These are phyloP conservation scores for Epinotia demarniana DNA, from an alignment of 2,888 invertebrate genomes.

Conservation along the genomic window DNA sequence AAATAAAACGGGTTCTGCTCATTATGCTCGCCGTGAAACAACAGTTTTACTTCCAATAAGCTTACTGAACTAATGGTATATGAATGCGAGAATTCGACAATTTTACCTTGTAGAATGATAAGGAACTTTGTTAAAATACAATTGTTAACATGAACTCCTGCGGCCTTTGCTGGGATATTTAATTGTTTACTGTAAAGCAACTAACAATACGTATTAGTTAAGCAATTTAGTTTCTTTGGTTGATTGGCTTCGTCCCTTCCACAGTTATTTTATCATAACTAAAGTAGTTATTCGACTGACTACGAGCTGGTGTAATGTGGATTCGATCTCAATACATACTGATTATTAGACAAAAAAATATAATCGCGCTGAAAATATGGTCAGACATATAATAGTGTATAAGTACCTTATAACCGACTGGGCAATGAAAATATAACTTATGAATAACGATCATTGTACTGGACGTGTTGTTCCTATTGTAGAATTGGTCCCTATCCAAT, in stretches of 20 bases:
- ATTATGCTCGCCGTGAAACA: too few relatives aligned
- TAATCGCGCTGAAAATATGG: too few relatives aligned
- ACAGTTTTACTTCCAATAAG: background rate
- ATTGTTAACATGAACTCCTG: background rate
- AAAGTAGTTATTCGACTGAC: background rate
- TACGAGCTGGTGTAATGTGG: too few relatives aligned
- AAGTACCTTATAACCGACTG: too few relatives aligned
- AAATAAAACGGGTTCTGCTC: background rate
- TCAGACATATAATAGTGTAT: too few relatives aligned
- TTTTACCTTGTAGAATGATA: background rate
- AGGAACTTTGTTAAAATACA: background rate
- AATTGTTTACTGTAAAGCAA: slow-evolving; percentile 31
- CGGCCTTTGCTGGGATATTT: slow-evolving; percentile 1
- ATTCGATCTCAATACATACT: background rate
- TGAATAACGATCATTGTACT: background rate
- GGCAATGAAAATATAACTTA: background rate
- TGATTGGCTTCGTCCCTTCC: slow-evolving; percentile 40
- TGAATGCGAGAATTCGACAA: background rate
- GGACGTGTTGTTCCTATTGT: background rate
- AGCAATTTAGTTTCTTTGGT: slow-evolving; percentile 30
- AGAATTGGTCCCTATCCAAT: slow-evolving; percentile 44
- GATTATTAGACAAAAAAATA: background rate
- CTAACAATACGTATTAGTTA: slow-evolving; percentile 29
- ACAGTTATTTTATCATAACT: background rate
- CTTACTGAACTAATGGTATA: background rate